Evolutionary conservation across 2,797 vertebrate genomes (phyloP), one percentile per base, ranked within the genome.

Genomic region (Spondyliosoma cantharus): DNA sequence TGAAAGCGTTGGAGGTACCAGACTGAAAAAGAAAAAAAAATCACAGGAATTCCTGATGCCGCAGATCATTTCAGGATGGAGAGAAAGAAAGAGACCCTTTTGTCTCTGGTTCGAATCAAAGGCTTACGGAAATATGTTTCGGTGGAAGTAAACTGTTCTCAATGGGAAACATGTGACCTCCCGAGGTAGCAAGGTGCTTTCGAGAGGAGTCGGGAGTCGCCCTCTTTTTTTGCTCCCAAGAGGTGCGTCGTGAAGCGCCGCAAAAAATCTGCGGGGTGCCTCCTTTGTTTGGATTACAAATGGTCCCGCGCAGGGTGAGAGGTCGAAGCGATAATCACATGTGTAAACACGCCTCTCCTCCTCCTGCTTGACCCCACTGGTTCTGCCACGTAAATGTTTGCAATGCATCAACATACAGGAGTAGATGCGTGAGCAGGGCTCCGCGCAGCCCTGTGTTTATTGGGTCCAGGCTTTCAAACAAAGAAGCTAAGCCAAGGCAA

Each of bases 51-150:
- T 91, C 83, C 80, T 85, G 78, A 50, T 42, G 19, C 59, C 83
- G 78, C 82, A 91, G 88, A 92, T 93, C 76, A 91, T 88, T 93
- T 88, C 85, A 89, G 86, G 81, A 92, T 89, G 89, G 73, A 85
- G 68, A 57, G 27, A 87, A 86, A 82, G 29, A 83, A 71, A 89
- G 61, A 82, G 65, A 27, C 76, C 81, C 54, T 58, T 89, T 93
- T 83, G 90, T 92, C 84, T 94, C 93, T 94, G 93, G 90, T 94
- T 94, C 89, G 86, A 95, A 95, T 95, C 93, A 94, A 92, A 92
- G 86, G 84, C 85, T 91, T 92, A 92, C 73, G 84, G 93, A 94
- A 95, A 94, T 94, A 93, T 91, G 91, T 92, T 90, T 91, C 61
- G 80, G 90, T 93, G 91, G 91, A 93, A 92, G 90, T 93, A 91